These are phyloP conservation scores for Aphelinus certus DNA, from an alignment of 1,140 invertebrate species.

Conservation along the genomic window DNA sequence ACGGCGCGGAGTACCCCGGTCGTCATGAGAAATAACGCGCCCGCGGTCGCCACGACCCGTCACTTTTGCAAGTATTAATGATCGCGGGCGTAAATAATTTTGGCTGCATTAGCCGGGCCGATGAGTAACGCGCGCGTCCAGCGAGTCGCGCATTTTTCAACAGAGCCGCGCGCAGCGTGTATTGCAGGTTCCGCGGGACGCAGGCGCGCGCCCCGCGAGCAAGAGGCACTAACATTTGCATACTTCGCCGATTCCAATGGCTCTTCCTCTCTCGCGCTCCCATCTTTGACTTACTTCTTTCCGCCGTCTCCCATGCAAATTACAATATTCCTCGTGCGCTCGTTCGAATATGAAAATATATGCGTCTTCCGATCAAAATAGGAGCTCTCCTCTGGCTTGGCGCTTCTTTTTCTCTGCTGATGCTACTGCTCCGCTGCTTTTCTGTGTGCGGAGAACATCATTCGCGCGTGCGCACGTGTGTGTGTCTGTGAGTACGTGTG, in stretches of 20 bases:
- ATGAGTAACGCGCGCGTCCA: slow-evolving; percentile 1
- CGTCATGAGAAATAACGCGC: neutral
- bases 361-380: slow-evolving; percentile 60
- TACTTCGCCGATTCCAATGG: slow-evolving; percentile 58
- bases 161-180: neutral
- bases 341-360: slow-evolving; percentile 63
- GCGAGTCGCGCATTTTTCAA: slow-evolving; percentile 18
- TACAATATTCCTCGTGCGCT: slow-evolving; percentile 64
- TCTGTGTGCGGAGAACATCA: neutral
- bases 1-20: too few relatives aligned
- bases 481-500: too few relatives aligned
- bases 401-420: slow-evolving; percentile 7
- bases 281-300: slow-evolving; percentile 58
- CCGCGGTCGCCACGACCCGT: neutral
- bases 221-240: slow-evolving; percentile 52
- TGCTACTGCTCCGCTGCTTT: neutral
- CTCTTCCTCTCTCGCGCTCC: slow-evolving; percentile 40
- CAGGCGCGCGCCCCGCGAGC: neutral
- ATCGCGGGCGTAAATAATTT: slow-evolving; percentile 11
- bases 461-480: too few relatives aligned
- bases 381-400: slow-evolving; percentile 38
- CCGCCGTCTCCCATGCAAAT: slow-evolving; percentile 62
- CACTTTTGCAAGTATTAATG: neutral
- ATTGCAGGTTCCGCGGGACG: neutral
- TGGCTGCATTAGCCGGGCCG: neutral